Base-by-base conservation (phyloP, 92 coral and sea anemone genomes). In the Umimayanthus kanabou region DNA sequence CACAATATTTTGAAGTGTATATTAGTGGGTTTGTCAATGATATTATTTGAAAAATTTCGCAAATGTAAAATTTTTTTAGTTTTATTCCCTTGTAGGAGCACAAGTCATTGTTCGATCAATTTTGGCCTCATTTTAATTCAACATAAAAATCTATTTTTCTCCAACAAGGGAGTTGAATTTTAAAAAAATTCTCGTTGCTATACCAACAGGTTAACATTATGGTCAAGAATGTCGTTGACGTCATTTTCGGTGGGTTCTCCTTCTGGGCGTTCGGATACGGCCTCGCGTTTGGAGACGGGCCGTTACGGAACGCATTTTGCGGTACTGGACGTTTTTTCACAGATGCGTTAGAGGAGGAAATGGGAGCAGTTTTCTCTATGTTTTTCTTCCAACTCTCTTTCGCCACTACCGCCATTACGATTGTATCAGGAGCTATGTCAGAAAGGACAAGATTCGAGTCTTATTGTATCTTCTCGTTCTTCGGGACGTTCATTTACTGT, bases 201-300 rank as follows among this genome's bases (percentile, higher is more conserved):
- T 14, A 13, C 28, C 37, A 69, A 69, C 74, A 92, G 94, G 94
- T 92, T 15, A 94, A 94, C 66, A 94, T 94, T 6, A 94, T 94
- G 96, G 93, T 94, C 3, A 94, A 94, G 88, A 94, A 94, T 76
- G 91, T 91, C 0, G 92, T 94, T 4, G 96, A 94, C 70, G 96
- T 94, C 25, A 94, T 94, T 15, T 94, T 92, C 64, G 96, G 96
- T 39, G 96, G 96, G 4, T 81, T 94, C 13, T 89, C 96, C 23
- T 94, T 90, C 81, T 94, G 96, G 96, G 87, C 90, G 72, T 94
- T 94, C 40, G 96, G 96, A 45, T 94, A 88, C 73, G 93, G 89
- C 4, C 81, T 94, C 18, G 94, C 94, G 22, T 94, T 94, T 58
- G 96, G 96, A 0, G 94, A 94, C 47, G 83, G 81, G 9, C 86